Base-by-base conservation (phyloP, 2,888 invertebrate species). In the Temnothorax unifasciatus region DNA sequence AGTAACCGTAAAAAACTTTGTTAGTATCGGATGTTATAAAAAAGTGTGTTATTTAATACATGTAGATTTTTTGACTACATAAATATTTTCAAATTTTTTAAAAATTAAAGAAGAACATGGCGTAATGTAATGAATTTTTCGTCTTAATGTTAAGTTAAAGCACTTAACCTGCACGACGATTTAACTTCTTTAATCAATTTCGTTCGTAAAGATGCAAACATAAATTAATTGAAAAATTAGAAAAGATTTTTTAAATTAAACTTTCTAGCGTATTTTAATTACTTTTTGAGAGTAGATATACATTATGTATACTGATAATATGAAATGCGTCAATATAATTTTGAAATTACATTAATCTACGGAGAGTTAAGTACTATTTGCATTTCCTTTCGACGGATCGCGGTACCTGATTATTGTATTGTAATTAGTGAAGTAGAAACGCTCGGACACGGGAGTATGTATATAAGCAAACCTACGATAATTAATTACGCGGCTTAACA, bases 401-500 rank as follows among this genome's bases (percentile, higher is more conserved):
- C 25, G 38, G 29, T 47, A 59, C 3, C 61, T 75, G 74, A 82
- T 69, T 79, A 71, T 79, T 47, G 59, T 54, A 71, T 71, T 34
- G 71, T 47, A 79, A 79, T 79, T 79, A 79, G 79, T 61, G 25
- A 82, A 82, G 61, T 73, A 61, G 71, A 68, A 15, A 63, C n/a
- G 76, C 29, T 29, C 64, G 83, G 38, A 63, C 50, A 34, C 50
- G 61, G 8, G 29, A 44, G n/a, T 47, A 50, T 59, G 41, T 66
- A 52, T 66, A 69, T 71, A 82, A 74, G 82, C 50, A 59, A n/a
- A 57, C 71, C 63, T 74, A 89, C 86, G 91, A 88, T 93, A 93
- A 93, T 92, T 93, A 93, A 93, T 93, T 92, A 92, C 90, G 86
- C 90, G 90, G 91, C 91, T 93, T 91, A 91, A 90, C 91, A 91